Percentiles rank a stretch among this genome's conserved stretches.
Evolutionary conservation across 2,888 invertebrate genomes (phyloP).

Genomic region (Carpatolechia fugitivella): DNA sequence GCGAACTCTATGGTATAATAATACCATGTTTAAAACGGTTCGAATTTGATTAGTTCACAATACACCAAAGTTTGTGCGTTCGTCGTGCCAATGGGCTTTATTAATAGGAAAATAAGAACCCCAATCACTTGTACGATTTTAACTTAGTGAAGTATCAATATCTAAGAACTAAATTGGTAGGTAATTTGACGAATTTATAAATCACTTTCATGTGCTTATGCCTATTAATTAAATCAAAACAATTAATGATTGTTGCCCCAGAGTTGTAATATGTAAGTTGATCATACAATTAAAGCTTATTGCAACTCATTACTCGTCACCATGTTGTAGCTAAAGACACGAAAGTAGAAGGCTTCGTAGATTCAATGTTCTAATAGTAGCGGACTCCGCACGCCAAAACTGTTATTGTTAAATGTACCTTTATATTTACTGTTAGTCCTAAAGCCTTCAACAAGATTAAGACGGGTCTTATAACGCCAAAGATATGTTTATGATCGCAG

Average conservation of each 20-base stretch:
- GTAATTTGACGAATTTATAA: background rate
- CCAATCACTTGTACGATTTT: no score
- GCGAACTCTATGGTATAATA: no score
- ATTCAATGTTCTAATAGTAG: background rate
- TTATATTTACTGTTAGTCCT: background rate
- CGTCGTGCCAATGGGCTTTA: no score
- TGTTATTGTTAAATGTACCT: constrained; percentile 25
- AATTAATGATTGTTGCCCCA: background rate
- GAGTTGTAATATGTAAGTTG: background rate
- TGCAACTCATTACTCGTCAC: background rate
- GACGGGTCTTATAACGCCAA: no score
- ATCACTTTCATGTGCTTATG: background rate
- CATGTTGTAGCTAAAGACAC: background rate
- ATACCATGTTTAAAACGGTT: no score
- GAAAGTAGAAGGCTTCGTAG: background rate
- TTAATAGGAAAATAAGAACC: no score
- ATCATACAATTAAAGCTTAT: background rate
- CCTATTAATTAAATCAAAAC: background rate
- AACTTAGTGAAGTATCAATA: no score
- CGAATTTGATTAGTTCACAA: no score
- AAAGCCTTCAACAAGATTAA: no score
- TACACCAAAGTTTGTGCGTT: no score
- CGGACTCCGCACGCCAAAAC: constrained; percentile 42
- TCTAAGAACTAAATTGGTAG: background rate
- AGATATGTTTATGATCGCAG: no score